phyloP scores from a whole-genome alignment of 2,113 vertebrate species.

The Rhipidura dahli region DNA sequence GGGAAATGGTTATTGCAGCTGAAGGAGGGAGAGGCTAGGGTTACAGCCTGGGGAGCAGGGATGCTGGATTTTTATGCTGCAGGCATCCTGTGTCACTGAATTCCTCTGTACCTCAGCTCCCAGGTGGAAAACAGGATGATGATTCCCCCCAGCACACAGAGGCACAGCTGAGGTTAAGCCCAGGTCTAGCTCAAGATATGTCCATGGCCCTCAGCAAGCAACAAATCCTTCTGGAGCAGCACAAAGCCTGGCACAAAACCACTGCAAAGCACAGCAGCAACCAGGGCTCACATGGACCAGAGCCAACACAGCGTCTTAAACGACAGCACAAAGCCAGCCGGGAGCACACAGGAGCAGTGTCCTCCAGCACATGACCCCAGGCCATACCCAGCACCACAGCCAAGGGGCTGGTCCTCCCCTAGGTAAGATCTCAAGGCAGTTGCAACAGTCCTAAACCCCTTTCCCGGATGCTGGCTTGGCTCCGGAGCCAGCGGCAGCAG shows the following conservation, averaged over 20 bases:
- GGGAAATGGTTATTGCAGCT: neutral
- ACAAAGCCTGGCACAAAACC: neutral
- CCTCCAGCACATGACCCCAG: neutral
- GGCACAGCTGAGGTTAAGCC: neutral
- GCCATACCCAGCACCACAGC: neutral
- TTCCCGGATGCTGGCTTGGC: neutral
- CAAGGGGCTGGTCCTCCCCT: neutral
- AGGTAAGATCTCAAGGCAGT: neutral
- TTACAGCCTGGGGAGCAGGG: neutral
- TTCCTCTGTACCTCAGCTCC: neutral
- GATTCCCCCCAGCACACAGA: too few species aligned
- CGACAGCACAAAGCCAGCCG: neutral
- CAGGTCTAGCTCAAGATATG: neutral
- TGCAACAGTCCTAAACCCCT: neutral
- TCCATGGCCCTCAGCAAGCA: neutral
- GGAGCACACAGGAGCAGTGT: neutral
- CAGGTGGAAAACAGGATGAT: accelerated
- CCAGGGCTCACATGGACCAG: neutral
- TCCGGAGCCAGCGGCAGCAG: neutral
- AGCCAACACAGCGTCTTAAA: neutral
- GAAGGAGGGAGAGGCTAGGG: neutral
- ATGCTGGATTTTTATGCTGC: neutral
- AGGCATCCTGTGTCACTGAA: neutral
- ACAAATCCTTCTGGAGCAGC: neutral
- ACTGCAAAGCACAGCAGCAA: neutral